These are phyloP conservation scores for Lacanobia wlatinum DNA, from an alignment of 2,888 invertebrate species.

Conservation along the genomic window DNA sequence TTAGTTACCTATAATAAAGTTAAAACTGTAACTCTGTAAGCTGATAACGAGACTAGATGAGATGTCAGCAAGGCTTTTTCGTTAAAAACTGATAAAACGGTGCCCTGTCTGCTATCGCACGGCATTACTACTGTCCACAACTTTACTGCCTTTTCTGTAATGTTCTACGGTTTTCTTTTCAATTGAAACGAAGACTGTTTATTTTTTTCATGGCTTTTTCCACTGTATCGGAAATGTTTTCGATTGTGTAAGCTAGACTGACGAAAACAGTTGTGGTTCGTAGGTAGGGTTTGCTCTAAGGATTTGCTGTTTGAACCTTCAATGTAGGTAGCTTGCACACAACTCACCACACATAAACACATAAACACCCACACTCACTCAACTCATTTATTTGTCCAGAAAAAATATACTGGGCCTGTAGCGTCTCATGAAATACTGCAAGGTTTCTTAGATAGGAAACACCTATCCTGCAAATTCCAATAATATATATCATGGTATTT, in stretches of 20 bases:
- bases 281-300: not conserved
- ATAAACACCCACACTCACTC: no score
- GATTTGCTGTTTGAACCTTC: not conserved
- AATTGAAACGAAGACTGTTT: not conserved
- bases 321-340: not conserved
- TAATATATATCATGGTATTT: not conserved
- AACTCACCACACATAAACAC: no score
- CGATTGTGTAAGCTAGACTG: not conserved
- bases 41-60: not conserved
- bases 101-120: not conserved
- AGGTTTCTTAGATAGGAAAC: not conserved
- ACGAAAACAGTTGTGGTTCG: not conserved
- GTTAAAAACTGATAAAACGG: not conserved
- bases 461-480: not conserved
- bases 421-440: no score
- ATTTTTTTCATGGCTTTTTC: no score
- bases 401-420: no score
- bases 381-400: not conserved
- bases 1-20: not conserved
- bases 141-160: not conserved
- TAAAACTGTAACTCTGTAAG: slow-evolving; percentile 11
- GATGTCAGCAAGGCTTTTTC: no score
- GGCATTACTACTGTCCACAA: no score
- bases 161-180: not conserved
- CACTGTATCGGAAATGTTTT: not conserved